Conservation (phyloP, 2,888 invertebrate genomes). For the Lordiphosa andalusiaca region DNA sequence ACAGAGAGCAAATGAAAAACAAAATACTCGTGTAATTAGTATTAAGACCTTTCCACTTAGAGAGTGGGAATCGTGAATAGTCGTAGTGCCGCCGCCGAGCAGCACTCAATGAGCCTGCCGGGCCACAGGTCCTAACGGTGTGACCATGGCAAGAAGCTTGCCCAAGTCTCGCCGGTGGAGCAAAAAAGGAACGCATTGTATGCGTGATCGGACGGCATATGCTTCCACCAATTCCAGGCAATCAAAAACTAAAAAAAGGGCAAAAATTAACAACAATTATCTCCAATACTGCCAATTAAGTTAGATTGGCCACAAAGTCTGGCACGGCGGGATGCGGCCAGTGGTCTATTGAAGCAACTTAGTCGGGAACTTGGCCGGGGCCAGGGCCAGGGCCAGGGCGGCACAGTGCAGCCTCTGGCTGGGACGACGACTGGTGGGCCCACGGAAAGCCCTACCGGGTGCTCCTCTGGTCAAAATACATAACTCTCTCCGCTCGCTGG, state of each 20-base stretch:
- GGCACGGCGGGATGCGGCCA: constrained; percentile 9
- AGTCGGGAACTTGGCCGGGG: not conserved
- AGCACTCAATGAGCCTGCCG: not conserved
- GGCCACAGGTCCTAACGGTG: not conserved
- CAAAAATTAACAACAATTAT: constrained; percentile 22
- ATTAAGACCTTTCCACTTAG: constrained; percentile 31
- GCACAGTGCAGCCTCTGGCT: too few relatives aligned
- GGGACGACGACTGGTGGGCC: too few relatives aligned
- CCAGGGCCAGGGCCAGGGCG: too few relatives aligned
- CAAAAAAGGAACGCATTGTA: constrained; percentile 5
- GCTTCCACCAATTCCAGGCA: constrained; percentile 7
- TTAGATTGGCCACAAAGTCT: constrained; percentile 16
- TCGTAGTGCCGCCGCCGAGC: constrained; percentile 8
- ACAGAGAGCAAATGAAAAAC: constrained; percentile 16
- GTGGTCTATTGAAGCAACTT: constrained; percentile 1
- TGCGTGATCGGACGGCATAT: constrained; percentile 10
- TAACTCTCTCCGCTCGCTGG: too few relatives aligned
- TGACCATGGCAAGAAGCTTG: not conserved
- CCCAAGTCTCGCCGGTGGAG: constrained; percentile 1
- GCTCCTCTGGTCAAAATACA: too few relatives aligned
- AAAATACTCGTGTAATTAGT: constrained; percentile 28
- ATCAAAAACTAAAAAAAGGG: constrained; percentile 8
- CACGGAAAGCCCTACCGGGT: too few relatives aligned
- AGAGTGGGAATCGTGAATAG: constrained; percentile 24
- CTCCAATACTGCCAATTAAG: constrained; percentile 18